A percentile compares a stretch with the other conserved stretches of the same genome.
Evolutionary conservation across 2,113 vertebrate species (phyloP).

Genomic region (Cardinalis cardinalis): DNA sequence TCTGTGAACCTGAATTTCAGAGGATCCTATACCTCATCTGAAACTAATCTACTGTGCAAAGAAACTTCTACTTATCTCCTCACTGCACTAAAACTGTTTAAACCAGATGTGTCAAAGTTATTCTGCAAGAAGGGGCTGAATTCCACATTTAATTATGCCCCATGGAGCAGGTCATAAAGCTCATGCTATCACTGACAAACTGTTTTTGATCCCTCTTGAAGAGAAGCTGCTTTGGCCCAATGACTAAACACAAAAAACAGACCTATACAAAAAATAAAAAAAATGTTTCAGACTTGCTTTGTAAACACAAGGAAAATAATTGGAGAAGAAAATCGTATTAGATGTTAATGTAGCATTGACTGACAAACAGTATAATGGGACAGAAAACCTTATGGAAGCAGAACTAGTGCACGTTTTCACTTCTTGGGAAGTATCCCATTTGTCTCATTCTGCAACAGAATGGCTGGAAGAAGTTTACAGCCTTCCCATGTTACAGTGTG

Average conservation of each 20-base stretch:
- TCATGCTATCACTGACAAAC: conserved; percentile 41
- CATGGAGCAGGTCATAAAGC: conserved; percentile 34
- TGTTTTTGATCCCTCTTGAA: conserved; percentile 26
- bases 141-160: conserved; percentile 57
- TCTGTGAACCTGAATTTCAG: conserved; percentile 3
- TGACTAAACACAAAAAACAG: conserved; percentile 25
- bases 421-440: not conserved
- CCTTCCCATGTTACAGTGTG: not conserved
- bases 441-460: not conserved
- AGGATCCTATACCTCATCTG: conserved; percentile 35
- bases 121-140: conserved; percentile 38
- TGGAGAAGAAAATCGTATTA: not conserved
- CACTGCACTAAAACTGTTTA: conserved; percentile 21
- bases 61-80: conserved; percentile 47
- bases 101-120: conserved; percentile 60
- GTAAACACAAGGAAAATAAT: not conserved
- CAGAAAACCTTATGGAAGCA: not conserved
- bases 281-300: not conserved
- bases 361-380: not conserved
- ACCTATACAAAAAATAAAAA: not conserved
- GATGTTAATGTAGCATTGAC: not conserved
- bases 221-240: conserved; percentile 14
- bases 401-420: not conserved
- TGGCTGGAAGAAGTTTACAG: not conserved
- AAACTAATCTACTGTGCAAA: conserved; percentile 52